Evolutionary conservation across 1,140 invertebrate species (phyloP).

Genomic region (Drosophila melanica): DNA sequence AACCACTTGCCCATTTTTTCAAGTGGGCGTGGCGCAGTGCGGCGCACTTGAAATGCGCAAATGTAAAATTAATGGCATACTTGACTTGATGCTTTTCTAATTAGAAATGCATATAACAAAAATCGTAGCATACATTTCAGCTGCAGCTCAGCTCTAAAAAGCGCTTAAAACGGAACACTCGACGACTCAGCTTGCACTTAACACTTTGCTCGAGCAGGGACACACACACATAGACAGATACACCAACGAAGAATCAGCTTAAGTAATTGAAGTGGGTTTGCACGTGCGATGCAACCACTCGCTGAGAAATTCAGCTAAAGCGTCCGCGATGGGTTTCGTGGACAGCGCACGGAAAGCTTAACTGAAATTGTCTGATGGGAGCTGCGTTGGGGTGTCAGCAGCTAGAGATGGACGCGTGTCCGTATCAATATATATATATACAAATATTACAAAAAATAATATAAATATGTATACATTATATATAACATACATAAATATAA

Average conservation of each 20-base stretch:
- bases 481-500: no score
- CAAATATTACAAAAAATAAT: no score
- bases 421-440: not conserved
- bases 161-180: constrained; percentile 51
- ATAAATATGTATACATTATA: no score
- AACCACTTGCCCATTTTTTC: constrained; percentile 47
- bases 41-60: constrained; percentile 64
- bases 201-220: constrained; percentile 37
- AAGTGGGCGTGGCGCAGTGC: constrained; percentile 40
- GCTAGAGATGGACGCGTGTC: not conserved
- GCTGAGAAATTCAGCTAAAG: constrained; percentile 9
- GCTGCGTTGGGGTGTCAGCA: not conserved
- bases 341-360: constrained; percentile 9
- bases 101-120: constrained; percentile 69
- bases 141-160: constrained; percentile 32
- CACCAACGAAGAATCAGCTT: constrained; percentile 2
- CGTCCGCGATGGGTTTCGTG: not conserved
- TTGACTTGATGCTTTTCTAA: constrained; percentile 69
- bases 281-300: constrained; percentile 46
- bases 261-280: constrained; percentile 55
- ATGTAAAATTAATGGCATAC: constrained; percentile 73
- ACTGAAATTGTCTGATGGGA: constrained; percentile 6
- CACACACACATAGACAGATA: constrained; percentile 6
- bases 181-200: constrained; percentile 55
- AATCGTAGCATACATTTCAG: constrained; percentile 53